Evolutionary conservation across 1,140 invertebrate genomes (phyloP).

Genomic region (Eumaeus atala): DNA sequence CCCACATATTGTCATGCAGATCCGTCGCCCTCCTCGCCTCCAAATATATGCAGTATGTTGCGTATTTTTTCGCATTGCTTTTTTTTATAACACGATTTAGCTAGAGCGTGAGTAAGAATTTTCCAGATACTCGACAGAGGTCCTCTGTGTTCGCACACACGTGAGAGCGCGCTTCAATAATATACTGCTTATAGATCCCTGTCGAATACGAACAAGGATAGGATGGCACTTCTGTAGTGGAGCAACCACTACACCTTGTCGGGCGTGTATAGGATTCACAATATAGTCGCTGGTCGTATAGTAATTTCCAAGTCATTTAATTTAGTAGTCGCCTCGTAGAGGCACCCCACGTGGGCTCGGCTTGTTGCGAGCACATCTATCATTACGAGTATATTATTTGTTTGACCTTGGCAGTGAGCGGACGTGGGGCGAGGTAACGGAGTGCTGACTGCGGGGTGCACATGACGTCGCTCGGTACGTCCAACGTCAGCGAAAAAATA

Average conservation of each 20-base stretch:
- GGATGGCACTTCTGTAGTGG: too few relatives aligned
- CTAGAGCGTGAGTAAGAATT: too few relatives aligned
- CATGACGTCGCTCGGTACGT: too few relatives aligned
- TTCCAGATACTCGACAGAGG: too few relatives aligned
- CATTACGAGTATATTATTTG: slow-evolving; percentile 58
- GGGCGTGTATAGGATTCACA: slow-evolving; percentile 11
- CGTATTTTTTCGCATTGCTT: too few relatives aligned
- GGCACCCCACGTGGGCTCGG: slow-evolving; percentile 49
- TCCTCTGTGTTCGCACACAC: too few relatives aligned
- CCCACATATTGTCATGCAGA: too few relatives aligned
- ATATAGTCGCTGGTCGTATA: slow-evolving; percentile 31
- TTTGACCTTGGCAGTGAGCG: slow-evolving; percentile 68
- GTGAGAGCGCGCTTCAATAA: too few relatives aligned
- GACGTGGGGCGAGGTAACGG: slow-evolving; percentile 39
- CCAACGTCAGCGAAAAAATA: background rate
- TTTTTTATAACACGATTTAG: too few relatives aligned
- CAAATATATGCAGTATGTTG: too few relatives aligned
- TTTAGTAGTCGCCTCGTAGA: slow-evolving; percentile 44
- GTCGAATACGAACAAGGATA: background rate
- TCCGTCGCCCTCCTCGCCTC: too few relatives aligned
- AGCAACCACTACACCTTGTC: background rate
- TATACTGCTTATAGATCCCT: too few relatives aligned
- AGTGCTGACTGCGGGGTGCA: background rate
- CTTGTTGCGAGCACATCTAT: slow-evolving; percentile 56
- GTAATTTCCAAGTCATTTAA: slow-evolving; percentile 64